These are phyloP conservation scores for Campylomormyrus numenius DNA, from an alignment of 2,113 vertebrate species.

Conservation along the genomic window DNA sequence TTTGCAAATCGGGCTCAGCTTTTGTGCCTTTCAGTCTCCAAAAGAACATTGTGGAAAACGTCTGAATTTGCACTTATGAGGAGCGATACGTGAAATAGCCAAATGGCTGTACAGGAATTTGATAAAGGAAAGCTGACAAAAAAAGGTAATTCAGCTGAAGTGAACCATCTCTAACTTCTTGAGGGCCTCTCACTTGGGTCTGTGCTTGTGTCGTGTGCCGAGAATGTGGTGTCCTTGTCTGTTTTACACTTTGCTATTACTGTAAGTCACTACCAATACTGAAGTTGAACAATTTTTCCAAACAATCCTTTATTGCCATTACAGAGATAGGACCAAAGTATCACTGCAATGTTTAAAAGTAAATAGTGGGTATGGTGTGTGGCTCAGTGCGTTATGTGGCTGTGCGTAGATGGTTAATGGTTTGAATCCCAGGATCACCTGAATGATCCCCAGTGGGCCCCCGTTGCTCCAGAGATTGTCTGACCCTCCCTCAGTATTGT, in stretches of 20 bases:
- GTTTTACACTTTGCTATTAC: not conserved
- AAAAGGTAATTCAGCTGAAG: conserved; percentile 42
- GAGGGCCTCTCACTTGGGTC: conserved; percentile 26
- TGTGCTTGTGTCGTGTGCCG: conserved; percentile 2
- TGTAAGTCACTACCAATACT: not conserved
- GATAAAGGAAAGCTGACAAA: conserved; percentile 42
- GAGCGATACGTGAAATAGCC: not conserved
- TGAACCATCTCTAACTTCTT: conserved; percentile 3
- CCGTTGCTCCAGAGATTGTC: not conserved
- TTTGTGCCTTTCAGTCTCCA: not conserved
- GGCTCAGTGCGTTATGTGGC: not conserved
- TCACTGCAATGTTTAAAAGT: not conserved
- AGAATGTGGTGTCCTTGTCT: conserved; percentile 35
- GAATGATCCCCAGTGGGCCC: not conserved
- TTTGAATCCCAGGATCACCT: not conserved
- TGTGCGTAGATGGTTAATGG: not conserved
- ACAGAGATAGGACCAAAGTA: not conserved
- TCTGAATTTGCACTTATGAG: conserved; percentile 17
- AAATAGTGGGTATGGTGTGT: not conserved
- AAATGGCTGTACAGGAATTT: conserved; percentile 34
- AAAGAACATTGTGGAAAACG: conserved; percentile 2
- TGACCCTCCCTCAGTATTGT: not conserved
- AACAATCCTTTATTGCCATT: not conserved
- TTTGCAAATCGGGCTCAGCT: not conserved
- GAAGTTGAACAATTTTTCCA: not conserved